These are phyloP conservation scores for Periophthalmus magnuspinnatus DNA, from an alignment of 2,797 vertebrate species.

Conservation along the genomic window DNA sequence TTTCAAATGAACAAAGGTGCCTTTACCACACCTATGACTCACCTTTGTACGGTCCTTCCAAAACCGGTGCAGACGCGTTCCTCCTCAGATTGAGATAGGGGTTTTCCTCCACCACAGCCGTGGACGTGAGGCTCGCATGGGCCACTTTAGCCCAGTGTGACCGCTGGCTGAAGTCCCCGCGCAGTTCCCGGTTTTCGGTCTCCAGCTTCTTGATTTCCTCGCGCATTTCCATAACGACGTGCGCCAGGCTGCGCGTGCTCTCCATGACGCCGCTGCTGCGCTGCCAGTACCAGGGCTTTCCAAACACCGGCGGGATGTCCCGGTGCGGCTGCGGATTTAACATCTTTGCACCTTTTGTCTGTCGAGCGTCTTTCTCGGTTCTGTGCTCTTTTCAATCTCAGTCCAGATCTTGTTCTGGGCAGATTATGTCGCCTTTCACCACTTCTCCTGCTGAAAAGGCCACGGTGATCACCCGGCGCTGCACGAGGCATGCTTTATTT, in stretches of 20 bases:
- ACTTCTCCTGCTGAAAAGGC: constrained; percentile 74
- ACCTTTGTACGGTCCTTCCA: constrained; percentile 80
- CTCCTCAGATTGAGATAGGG: constrained; percentile 56
- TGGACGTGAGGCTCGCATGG: constrained; percentile 12
- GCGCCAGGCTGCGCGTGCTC: constrained; percentile 74
- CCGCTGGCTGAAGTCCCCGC: constrained; percentile 62
- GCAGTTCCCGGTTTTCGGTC: constrained; percentile 83
- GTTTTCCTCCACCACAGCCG: constrained; percentile 34
- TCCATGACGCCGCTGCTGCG: constrained; percentile 79
- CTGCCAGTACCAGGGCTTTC: constrained; percentile 73
- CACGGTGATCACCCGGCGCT: constrained; percentile 69
- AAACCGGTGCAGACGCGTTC: constrained; percentile 56
- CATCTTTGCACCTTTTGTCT: constrained; percentile 49
- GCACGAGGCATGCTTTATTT: constrained; percentile 77
- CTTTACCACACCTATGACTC: constrained; percentile 9
- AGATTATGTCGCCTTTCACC: constrained; percentile 82
- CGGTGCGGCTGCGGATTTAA: constrained; percentile 56
- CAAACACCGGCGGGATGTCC: constrained; percentile 56
- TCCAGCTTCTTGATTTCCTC: constrained; percentile 86
- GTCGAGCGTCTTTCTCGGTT: constrained; percentile 19
- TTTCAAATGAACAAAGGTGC: neutral
- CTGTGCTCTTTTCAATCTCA: constrained; percentile 72
- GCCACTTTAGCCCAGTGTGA: neutral
- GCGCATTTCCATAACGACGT: constrained; percentile 85
- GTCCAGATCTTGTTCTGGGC: constrained; percentile 70